Evolutionary conservation across 2,888 invertebrate species (phyloP), one percentile per base, ranked within the genome.

Genomic region (Callimorpha dominula): DNA sequence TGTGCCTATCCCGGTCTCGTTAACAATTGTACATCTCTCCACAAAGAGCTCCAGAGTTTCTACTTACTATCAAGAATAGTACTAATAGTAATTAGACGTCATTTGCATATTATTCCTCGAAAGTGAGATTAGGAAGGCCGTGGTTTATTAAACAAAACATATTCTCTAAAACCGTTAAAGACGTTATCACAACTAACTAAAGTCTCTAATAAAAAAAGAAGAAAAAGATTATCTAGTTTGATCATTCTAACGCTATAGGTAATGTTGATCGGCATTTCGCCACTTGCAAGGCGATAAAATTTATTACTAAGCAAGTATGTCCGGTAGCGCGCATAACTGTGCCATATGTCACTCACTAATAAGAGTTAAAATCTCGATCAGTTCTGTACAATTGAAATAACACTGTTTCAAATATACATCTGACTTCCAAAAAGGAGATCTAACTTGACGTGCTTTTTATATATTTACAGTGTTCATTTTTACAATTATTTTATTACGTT

Each of bases 321-420:
- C 81, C 85, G 78, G 79, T 62, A 77, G 63, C 78, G 70, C 75
- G 73, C 76, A 83, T 81, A 78, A 64, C 74, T 79, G 73, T 66
- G 12, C 69, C 68, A 74, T 75, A 76, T 73, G 78, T 76, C 79
- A 82, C 74, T 76, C 79, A 82, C 74, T 78, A 80, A 80, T 73
- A 64, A 49, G 52, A 70, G 40, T 65, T 72, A 69, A 69, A 72
- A 73, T 72, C 76, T 78, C 76, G 76, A 78, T 82, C 71, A 79
- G 71, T 79, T 78, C 75, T 75, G 65, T 9, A 68, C 46, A 76
- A 74, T 50, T 81, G 66, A 80, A 74, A 68, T 81, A 72, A 82
- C 80, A 78, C 63, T 67, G 79, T 81, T 81, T 74, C 65, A 68
- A 42, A 66, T 14, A 31, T 46, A 31, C 17, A 40, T 12, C 57